Base-by-base conservation (phyloP, 1,140 invertebrate species). In the Meloidogyne hapla region DNA sequence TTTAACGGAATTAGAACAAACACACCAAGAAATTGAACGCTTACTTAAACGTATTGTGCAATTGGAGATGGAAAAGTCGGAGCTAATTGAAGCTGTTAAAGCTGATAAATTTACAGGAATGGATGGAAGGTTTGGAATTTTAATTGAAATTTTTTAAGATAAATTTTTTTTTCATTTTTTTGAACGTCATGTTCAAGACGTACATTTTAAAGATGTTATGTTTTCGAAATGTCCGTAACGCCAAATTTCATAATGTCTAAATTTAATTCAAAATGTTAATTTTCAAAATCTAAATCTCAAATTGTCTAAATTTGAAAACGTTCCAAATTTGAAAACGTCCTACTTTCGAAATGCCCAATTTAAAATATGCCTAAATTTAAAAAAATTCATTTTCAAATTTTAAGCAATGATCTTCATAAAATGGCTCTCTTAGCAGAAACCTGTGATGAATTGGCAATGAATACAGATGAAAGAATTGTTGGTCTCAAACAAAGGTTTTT, bases 21-120 rank as follows among this genome's bases (percentile, higher is more conserved):
- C 69, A n/a, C 48, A 64, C 45, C 79, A 78, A 42, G 80, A 80
- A 68, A 71, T 81, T 21, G 79, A 75, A 13, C 18, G 76, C 21
- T 56, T 81, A 15, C 56, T 81, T 23, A 23, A 28, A 48, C 82
- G 73, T 48, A 69, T 81, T 23, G 80, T 69, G 48, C 42, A 8
- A 1, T 61, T 81, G 33, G 79, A 81, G 45, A 76, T 71, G 33
- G 79, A 81, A 13, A 81, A 82, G 40, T 23, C 18, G 13, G 9
- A 33, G 2, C 28, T 81, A 13, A 10, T 26, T n/a, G n/a, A 56
- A 21, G 48, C n/a, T 56, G 2, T 56, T 21, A 56, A 56, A n/a
- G 13, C 33, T 18, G 45, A 48, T 18, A 48, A 48, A 18, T 48
- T 48, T 48, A 18, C 2, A 18, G 45, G 45, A 48, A 48, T 48